Evolutionary conservation across 2,888 invertebrate genomes (phyloP).

Genomic region (Cheilosia soror): DNA sequence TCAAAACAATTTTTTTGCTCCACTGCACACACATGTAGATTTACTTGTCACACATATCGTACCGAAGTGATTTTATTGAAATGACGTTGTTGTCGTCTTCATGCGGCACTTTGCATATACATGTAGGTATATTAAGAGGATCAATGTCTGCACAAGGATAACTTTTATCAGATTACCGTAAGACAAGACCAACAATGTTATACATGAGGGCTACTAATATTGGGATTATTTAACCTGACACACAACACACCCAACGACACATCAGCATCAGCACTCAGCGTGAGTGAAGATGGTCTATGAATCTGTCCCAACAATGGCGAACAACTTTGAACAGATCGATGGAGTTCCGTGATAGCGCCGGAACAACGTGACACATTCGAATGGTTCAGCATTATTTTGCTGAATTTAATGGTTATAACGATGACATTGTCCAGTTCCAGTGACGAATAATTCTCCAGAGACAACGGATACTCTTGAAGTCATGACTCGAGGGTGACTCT

Average conservation of each 20-base stretch:
- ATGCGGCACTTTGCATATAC: slow-evolving; percentile 46
- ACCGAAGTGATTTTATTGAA: slow-evolving; percentile 15
- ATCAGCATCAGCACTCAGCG: slow-evolving; percentile 50
- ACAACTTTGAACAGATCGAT: slow-evolving; percentile 55
- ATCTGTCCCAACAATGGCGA: slow-evolving; percentile 38
- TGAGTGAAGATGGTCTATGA: slow-evolving; percentile 38
- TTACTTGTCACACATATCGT: slow-evolving; percentile 21
- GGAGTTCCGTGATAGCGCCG: slow-evolving; percentile 62
- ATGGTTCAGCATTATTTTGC: slow-evolving; percentile 58
- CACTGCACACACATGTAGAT: background rate
- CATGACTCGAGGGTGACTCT: background rate
- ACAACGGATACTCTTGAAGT: background rate
- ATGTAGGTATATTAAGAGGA: background rate
- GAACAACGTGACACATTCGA: slow-evolving; percentile 72
- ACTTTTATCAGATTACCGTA: slow-evolving; percentile 69
- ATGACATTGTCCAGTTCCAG: slow-evolving; percentile 63
- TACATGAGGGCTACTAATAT: slow-evolving; percentile 69
- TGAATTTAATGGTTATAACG: slow-evolving; percentile 71
- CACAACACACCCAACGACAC: slow-evolving; percentile 45
- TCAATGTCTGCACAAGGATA: slow-evolving; percentile 44
- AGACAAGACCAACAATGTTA: slow-evolving; percentile 57
- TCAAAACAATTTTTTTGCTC: background rate
- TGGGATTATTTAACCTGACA: slow-evolving; percentile 65
- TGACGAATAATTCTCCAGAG: slow-evolving; percentile 54
- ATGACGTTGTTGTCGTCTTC: slow-evolving; percentile 27